A percentile compares a stretch with the other conserved stretches of the same genome.
Conservation (phyloP, 2,888 invertebrate species). For the Cryptocephalus primarius region DNA sequence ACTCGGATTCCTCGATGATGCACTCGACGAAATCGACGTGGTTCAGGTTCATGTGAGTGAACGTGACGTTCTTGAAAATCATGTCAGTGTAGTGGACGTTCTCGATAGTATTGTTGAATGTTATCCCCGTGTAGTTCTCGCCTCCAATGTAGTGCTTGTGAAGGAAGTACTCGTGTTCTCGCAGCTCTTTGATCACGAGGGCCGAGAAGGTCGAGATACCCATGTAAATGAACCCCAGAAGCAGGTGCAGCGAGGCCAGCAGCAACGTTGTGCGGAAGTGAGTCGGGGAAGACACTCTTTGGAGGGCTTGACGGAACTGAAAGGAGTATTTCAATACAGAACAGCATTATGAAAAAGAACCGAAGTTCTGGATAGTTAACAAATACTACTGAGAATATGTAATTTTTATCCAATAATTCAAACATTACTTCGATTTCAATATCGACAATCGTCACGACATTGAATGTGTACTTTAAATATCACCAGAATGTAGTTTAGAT, state of each 20-base stretch:
- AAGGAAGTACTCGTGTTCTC: constrained; percentile 31
- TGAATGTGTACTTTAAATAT: not conserved
- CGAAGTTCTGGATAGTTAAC: too few relatives aligned
- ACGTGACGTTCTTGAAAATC: constrained; percentile 52
- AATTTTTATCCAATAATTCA: too few relatives aligned
- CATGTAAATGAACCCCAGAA: constrained; percentile 41
- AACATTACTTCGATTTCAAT: too few relatives aligned
- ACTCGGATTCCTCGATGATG: constrained; percentile 55
- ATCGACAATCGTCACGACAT: not conserved
- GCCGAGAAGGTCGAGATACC: constrained; percentile 46
- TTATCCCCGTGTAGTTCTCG: constrained; percentile 22
- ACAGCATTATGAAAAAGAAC: too few relatives aligned
- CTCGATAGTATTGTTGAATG: constrained; percentile 45
- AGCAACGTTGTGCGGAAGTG: constrained; percentile 51
- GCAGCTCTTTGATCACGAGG: constrained; percentile 38
- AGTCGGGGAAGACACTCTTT: constrained; percentile 53
- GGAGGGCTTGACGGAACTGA: constrained; percentile 61
- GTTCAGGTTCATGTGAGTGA: constrained; percentile 56
- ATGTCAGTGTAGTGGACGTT: constrained; percentile 52
- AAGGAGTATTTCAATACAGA: constrained; percentile 10
- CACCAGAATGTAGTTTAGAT: not conserved
- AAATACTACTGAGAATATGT: too few relatives aligned
- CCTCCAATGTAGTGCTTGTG: constrained; percentile 22
- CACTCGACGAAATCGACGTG: constrained; percentile 64
- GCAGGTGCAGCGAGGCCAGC: constrained; percentile 47